A percentile compares a stretch with the other conserved stretches of the same genome.
Evolutionary conservation across 2,113 vertebrate genomes (phyloP).

Genomic region (Amphiprion ocellaris): DNA sequence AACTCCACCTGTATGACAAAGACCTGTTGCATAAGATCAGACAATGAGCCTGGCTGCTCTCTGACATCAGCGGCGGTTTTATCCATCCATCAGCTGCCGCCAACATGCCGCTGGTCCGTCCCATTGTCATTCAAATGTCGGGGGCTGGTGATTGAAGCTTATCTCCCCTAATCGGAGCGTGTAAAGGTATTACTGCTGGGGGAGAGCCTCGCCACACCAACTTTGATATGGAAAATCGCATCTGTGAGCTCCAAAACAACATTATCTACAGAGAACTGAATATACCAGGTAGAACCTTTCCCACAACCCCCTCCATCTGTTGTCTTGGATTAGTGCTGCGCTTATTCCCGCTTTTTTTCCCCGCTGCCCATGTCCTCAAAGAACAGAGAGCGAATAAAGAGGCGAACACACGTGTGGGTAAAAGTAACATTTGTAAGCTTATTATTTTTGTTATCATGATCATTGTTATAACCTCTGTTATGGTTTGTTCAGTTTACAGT

Average conservation of each 20-base stretch:
- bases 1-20: slow-evolving; percentile 15
- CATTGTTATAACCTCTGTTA: slow-evolving; percentile 85
- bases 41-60: slow-evolving; percentile 25
- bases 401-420: slow-evolving; percentile 71
- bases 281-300: slow-evolving; percentile 35
- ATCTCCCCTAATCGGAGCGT: slow-evolving; percentile 68
- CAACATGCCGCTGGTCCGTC: slow-evolving; percentile 15
- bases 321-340: slow-evolving; percentile 57
- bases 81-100: slow-evolving; percentile 50
- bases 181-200: slow-evolving; percentile 65
- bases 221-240: slow-evolving; percentile 77
- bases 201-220: slow-evolving; percentile 47
- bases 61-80: slow-evolving; percentile 43
- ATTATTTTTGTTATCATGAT: slow-evolving; percentile 84
- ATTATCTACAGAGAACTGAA: slow-evolving; percentile 71
- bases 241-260: slow-evolving; percentile 64
- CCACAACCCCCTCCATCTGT: slow-evolving; percentile 47
- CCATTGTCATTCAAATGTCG: slow-evolving; percentile 64
- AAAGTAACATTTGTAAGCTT: slow-evolving; percentile 85
- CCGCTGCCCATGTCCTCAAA: slow-evolving; percentile 37
- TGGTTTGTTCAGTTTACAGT: slow-evolving; percentile 85
- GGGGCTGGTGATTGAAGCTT: slow-evolving; percentile 62
- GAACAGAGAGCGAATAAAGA: slow-evolving; percentile 63
- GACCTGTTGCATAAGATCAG: slow-evolving; percentile 56
- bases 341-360: slow-evolving; percentile 8